These are phyloP conservation scores for Formicarius rufipectus DNA, from an alignment of 2,113 vertebrate species.

Conservation along the genomic window DNA sequence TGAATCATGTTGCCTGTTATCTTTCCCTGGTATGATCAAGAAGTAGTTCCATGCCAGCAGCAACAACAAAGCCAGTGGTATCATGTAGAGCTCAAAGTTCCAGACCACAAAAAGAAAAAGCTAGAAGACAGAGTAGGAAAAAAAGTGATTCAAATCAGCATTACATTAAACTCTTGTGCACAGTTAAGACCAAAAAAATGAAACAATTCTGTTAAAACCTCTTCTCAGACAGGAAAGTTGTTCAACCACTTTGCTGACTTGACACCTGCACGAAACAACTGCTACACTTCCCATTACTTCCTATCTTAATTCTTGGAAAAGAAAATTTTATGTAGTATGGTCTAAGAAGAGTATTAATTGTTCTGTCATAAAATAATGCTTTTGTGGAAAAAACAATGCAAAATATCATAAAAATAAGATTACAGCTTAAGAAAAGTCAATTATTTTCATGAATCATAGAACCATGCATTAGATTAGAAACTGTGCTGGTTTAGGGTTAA, in stretches of 20 bases:
- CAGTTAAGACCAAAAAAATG: not conserved
- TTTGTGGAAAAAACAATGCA: not conserved
- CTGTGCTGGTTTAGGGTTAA: too few species aligned
- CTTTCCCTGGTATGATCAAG: slow-evolving; percentile 91
- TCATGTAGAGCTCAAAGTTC: slow-evolving; percentile 99
- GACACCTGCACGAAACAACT: not conserved
- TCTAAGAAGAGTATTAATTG: slow-evolving; percentile 14
- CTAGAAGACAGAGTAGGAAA: slow-evolving; percentile 69
- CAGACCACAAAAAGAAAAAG: slow-evolving; percentile 94
- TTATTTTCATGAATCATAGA: not conserved
- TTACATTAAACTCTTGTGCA: slow-evolving; percentile 17
- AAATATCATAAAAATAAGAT: not conserved
- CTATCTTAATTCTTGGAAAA: not conserved
- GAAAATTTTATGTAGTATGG: not conserved
- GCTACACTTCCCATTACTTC: not conserved
- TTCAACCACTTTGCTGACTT: not conserved
- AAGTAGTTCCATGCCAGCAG: slow-evolving; percentile 94
- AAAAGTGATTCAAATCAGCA: not conserved
- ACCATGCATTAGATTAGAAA: too few species aligned
- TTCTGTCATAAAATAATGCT: slow-evolving; percentile 16
- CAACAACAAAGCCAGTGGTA: slow-evolving; percentile 89
- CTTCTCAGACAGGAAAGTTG: not conserved
- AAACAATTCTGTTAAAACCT: not conserved
- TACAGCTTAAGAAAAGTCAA: not conserved
- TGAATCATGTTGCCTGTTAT: slow-evolving; percentile 87